Evolutionary conservation across 2,888 invertebrate genomes (phyloP).

Genomic region (Buathra laborator): DNA sequence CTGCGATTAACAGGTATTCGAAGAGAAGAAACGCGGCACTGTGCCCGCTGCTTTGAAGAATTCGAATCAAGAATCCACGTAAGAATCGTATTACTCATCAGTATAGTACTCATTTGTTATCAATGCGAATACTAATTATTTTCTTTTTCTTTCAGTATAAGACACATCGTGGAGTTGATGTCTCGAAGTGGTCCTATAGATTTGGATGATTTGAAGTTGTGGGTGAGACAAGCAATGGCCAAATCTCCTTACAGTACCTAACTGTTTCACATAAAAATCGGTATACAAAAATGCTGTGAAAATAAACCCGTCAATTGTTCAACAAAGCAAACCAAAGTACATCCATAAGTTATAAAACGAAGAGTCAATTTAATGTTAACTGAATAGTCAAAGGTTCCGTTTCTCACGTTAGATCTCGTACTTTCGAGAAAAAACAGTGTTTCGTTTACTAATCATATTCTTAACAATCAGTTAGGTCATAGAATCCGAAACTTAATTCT

Average conservation of each 20-base stretch:
- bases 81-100: conserved; percentile 33
- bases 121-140: background rate
- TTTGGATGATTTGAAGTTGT: conserved; percentile 69
- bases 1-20: conserved; percentile 69
- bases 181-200: conserved; percentile 52
- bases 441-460: no score
- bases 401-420: no score
- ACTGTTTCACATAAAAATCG: background rate
- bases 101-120: background rate
- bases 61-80: conserved; percentile 63
- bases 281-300: background rate
- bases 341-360: no score
- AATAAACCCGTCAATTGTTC: background rate
- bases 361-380: no score
- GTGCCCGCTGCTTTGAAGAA: conserved; percentile 67
- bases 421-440: no score
- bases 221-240: conserved; percentile 63
- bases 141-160: conserved; percentile 47
- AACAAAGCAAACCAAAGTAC: no score
- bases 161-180: conserved; percentile 65
- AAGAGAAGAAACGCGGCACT: conserved; percentile 67
- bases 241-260: conserved; percentile 18
- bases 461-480: no score
- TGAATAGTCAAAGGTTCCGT: no score
- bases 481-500: no score